These are phyloP conservation scores for Agrilus mali DNA, from an alignment of 2,888 invertebrate genomes.

Conservation along the genomic window DNA sequence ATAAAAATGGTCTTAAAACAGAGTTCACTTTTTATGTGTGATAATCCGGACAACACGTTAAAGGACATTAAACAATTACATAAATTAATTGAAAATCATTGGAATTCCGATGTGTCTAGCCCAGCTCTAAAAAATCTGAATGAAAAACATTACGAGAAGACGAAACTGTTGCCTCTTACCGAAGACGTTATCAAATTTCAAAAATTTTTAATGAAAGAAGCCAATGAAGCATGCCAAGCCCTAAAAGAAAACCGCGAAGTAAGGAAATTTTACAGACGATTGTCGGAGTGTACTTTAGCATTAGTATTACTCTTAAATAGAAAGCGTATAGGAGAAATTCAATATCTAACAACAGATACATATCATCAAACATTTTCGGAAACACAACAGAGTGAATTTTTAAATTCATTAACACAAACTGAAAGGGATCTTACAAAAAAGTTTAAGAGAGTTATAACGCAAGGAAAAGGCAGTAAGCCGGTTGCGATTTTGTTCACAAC, in stretches of 20 bases:
- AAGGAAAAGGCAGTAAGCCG: too few relatives aligned
- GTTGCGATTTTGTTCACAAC: too few relatives aligned
- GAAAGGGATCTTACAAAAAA: too few relatives aligned
- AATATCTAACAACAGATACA: neutral
- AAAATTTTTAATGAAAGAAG: constrained; percentile 6
- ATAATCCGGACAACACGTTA: constrained; percentile 5
- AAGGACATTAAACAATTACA: constrained; percentile 8
- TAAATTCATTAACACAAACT: too few relatives aligned
- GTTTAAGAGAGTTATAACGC: too few relatives aligned
- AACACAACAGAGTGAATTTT: too few relatives aligned
- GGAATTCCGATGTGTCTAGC: constrained; percentile 9
- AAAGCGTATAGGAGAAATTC: too few relatives aligned
- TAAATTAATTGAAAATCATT: constrained; percentile 5
- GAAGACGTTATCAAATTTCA: constrained; percentile 9
- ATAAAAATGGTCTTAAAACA: constrained; percentile 2
- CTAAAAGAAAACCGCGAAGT: constrained; percentile 1
- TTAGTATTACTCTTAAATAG: constrained; percentile 6
- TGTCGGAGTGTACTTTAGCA: constrained; percentile 7
- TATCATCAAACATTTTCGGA: too few relatives aligned
- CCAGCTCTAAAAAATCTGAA: constrained; percentile 7
- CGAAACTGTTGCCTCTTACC: constrained; percentile 9
- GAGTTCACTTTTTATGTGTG: neutral
- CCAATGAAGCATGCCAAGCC: constrained; percentile 3
- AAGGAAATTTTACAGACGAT: constrained; percentile 7
- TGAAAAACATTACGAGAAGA: constrained; percentile 7